Conservation (phyloP, 2,797 vertebrate genomes). For the Sandelia bainsii region DNA sequence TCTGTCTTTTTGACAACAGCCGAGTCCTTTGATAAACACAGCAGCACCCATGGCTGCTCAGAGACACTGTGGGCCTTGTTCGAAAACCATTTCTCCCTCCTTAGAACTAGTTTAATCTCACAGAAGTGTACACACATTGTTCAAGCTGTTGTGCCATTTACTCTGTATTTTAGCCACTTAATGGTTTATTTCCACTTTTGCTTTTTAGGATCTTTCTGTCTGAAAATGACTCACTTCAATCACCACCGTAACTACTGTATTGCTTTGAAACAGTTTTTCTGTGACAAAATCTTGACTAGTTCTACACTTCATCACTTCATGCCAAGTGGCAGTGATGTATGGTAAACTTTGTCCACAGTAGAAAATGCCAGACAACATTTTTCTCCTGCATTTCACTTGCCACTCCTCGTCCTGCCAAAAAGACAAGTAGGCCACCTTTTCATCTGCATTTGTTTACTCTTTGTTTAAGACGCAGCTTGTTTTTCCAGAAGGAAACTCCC, state of each 20-base stretch:
- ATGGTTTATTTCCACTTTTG: constrained; percentile 1
- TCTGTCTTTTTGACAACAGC: constrained; percentile 76
- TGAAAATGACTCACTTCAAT: neutral
- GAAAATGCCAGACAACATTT: constrained; percentile 54
- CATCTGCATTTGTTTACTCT: constrained; percentile 58
- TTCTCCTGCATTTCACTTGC: constrained; percentile 46
- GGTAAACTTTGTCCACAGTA: constrained; percentile 42
- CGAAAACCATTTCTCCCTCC: constrained; percentile 44
- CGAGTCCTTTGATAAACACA: constrained; percentile 68
- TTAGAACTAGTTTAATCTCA: constrained; percentile 26
- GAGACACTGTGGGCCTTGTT: constrained; percentile 60
- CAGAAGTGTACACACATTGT: constrained; percentile 23
- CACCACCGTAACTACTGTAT: neutral
- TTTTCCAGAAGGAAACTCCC: constrained; percentile 74
- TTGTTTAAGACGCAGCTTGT: constrained; percentile 62
- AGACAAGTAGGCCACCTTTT: constrained; percentile 54
- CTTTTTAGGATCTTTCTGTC: neutral
- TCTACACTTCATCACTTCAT: neutral
- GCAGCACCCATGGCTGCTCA: constrained; percentile 51
- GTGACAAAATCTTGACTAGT: constrained; percentile 1
- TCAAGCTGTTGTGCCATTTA: constrained; percentile 15
- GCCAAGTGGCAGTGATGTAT: constrained; percentile 13
- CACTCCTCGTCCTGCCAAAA: constrained; percentile 58
- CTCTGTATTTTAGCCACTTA: neutral
- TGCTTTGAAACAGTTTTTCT: neutral